A percentile compares a stretch with the other conserved stretches of the same genome.
Evolutionary conservation across 2,113 vertebrate genomes (phyloP).

Genomic region (Pseudorectes ferrugineus): DNA sequence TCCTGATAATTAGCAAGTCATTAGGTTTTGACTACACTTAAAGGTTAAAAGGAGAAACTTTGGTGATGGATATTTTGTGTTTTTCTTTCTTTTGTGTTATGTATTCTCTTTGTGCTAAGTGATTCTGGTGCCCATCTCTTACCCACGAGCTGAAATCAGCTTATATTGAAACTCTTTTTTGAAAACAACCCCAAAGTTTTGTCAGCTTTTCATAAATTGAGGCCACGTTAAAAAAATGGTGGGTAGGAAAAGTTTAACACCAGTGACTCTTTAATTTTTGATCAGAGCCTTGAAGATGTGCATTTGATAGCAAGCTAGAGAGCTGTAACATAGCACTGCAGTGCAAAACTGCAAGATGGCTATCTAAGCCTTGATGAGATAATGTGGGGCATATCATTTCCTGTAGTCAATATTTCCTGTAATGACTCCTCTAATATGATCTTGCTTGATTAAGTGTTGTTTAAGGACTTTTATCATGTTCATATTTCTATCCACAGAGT

Average conservation of each 20-base stretch:
- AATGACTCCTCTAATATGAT: constrained; percentile 1
- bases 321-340: not conserved
- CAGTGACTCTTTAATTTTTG: not conserved
- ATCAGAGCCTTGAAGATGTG: not conserved
- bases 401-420: constrained; percentile 36
- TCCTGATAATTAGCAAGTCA: constrained; percentile 30
- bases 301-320: not conserved
- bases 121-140: not conserved
- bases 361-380: not conserved
- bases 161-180: not conserved
- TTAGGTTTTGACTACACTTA: constrained; percentile 53
- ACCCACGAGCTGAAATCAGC: not conserved
- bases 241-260: not conserved
- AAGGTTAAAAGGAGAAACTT: constrained; percentile 47
- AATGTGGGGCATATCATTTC: not conserved
- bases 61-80: constrained; percentile 18
- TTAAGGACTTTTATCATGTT: not conserved
- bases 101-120: constrained; percentile 21
- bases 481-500: not conserved
- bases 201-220: not conserved
- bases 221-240: not conserved
- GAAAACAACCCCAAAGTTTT: not conserved
- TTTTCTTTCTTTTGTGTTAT: constrained; percentile 26
- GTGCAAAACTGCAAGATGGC: not conserved
- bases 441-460: not conserved